Base-by-base conservation (phyloP, 2,888 invertebrate genomes). In the Homarus gammarus region DNA sequence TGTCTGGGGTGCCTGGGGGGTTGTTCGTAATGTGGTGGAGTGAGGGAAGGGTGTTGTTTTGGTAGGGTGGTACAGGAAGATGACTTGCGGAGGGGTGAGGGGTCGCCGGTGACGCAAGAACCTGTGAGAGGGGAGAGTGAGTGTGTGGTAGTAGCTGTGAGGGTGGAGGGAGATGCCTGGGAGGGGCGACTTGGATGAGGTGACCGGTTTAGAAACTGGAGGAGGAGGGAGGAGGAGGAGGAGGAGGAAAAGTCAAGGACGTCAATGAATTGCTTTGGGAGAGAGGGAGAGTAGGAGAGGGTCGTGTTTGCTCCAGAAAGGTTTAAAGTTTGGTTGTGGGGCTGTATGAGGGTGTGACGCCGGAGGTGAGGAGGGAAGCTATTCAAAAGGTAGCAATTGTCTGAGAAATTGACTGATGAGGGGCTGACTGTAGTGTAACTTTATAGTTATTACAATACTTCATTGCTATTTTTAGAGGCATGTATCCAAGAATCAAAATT, bases 321-420 rank as follows among this genome's bases (percentile, higher is more conserved):
- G 84, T 73, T 84, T 84, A 84, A 84, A 84, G 73, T 84, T 84
- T 73, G 56, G 73, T 49, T 84, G 84, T 56, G 84, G 73, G 40
- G 56, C 73, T 73, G 36, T 44, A 15, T 36, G 51, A 73, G 56
- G 84, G 82, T 49, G 68, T 8, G 49, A 49, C 0, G 22, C 56
- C 5, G 22, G 56, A 56, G 56, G 15, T 56, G 56, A 22, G 56
- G 56, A 18, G 5, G 22, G 22, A 12, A 22, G 18, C 12, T 8
- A 5, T 44, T 44, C 44, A 44, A 12, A 44, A 44, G 12, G 44
- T 44, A 12, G 12, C 6, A 44, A 44, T 5, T 44, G 12, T 44
- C 44, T 44, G 44, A 44, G 44, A 12, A 8, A 44, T n/a, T n/a
- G n/a, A n/a, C n/a, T n/a, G n/a, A n/a, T n/a, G n/a, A n/a, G n/a